Percentiles rank a stretch among this genome's conserved stretches.
These are phyloP conservation scores for Cassiopea xamachana DNA, from an alignment of 30 jellyfish, hydroid and myxozoan species.

Conservation along the genomic window DNA sequence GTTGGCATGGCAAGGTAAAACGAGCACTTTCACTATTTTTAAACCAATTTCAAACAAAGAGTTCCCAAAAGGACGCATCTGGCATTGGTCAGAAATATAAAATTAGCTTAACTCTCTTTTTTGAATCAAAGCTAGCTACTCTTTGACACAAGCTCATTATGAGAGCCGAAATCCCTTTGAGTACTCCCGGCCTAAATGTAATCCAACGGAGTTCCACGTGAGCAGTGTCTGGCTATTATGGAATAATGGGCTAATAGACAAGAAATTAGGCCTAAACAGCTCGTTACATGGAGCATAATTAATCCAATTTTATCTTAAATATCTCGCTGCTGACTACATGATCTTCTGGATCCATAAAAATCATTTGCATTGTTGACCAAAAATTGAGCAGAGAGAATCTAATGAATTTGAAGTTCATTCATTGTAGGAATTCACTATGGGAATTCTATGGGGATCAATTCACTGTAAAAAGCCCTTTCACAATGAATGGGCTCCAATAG, in stretches of 20 bases:
- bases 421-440: too few species aligned
- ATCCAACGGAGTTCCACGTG: conserved; percentile 44
- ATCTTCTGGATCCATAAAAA: not conserved
- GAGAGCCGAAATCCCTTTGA: conserved; percentile 22
- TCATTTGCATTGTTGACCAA: too few species aligned
- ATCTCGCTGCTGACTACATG: not conserved
- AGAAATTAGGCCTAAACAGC: not conserved
- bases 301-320: not conserved
- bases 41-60: conserved; percentile 36
- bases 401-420: too few species aligned
- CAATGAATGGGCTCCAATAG: not conserved
- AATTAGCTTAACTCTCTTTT: conserved; percentile 26
- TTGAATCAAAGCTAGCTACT: conserved; percentile 13
- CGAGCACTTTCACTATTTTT: not conserved
- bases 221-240: not conserved
- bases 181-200: conserved; percentile 7
- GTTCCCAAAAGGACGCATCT: conserved; percentile 45
- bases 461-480: not conserved
- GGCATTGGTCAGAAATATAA: conserved; percentile 5
- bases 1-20: not conserved
- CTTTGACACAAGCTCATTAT: conserved; percentile 31
- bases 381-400: too few species aligned
- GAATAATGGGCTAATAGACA: not conserved
- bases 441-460: too few species aligned
- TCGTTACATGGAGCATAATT: not conserved